Percentiles rank a stretch among this genome's conserved stretches.
These are phyloP conservation scores for Rhyacophila evoluta DNA, from an alignment of 2,888 invertebrate genomes.

Conservation along the genomic window DNA sequence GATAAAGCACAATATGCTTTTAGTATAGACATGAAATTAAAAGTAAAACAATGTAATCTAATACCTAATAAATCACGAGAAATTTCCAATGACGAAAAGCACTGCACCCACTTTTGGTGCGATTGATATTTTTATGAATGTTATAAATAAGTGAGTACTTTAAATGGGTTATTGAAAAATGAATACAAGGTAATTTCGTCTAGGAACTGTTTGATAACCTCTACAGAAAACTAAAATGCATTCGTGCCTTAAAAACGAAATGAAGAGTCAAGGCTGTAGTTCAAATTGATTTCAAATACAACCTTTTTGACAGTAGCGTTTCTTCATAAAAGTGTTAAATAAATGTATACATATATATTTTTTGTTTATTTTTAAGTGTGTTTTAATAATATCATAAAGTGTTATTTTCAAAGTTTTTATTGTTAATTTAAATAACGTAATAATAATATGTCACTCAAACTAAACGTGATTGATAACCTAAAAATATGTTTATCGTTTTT, in stretches of 20 bases:
- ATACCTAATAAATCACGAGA: neutral
- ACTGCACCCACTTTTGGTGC: neutral
- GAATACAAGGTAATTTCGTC: conserved; percentile 9
- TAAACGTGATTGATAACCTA: too few species aligned
- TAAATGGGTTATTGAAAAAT: conserved; percentile 10
- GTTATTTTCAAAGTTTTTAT: too few species aligned
- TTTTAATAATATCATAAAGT: too few species aligned
- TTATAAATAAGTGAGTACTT: neutral
- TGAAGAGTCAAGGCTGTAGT: conserved; percentile 15
- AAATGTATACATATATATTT: too few species aligned
- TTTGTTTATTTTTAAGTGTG: too few species aligned
- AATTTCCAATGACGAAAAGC: neutral
- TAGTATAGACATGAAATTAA: too few species aligned
- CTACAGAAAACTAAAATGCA: neutral
- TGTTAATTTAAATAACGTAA: too few species aligned
- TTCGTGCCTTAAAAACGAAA: neutral
- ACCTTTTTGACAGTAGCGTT: neutral
- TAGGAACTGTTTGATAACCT: conserved; percentile 7
- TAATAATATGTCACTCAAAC: too few species aligned
- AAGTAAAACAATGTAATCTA: neutral
- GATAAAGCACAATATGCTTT: too few species aligned
- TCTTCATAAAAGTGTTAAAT: too few species aligned
- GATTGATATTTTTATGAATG: neutral
- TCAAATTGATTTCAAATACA: neutral
- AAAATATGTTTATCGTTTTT: too few species aligned